Evolutionary conservation across 2,888 invertebrate genomes (phyloP), one percentile per base, ranked within the genome.

Genomic region (Drosophila subsilvestris): DNA sequence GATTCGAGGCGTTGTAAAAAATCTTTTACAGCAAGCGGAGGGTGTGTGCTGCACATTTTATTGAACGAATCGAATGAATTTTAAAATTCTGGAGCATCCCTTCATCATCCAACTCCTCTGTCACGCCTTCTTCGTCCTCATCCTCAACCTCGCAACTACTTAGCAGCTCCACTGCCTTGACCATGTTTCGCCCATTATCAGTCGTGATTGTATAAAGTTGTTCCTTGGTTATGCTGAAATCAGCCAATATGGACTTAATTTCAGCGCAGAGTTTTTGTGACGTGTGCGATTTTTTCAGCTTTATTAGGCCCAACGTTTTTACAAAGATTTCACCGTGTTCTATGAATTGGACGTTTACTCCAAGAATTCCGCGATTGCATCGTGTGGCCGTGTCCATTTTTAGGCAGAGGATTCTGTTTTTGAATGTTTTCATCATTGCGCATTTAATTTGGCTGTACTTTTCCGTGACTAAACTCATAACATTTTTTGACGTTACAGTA

Each of bases 41-140:
- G 43, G 59, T 59, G 14, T 49, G 50, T 42, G 45, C 49, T 29
- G 53, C 53, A n/a, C 51, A 60, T 44, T 45, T 60, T 3, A 47
- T 25, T 1, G 53, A 45, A 1, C 17, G n/a, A n/a, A n/a, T n/a
- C n/a, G n/a, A n/a, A n/a, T n/a, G n/a, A n/a, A n/a, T n/a, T n/a
- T n/a, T n/a, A n/a, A n/a, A n/a, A n/a, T n/a, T n/a, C n/a, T n/a
- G n/a, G n/a, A n/a, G n/a, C n/a, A n/a, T n/a, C n/a, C n/a, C n/a
- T n/a, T n/a, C n/a, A n/a, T n/a, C n/a, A n/a, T n/a, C n/a, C n/a
- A n/a, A n/a, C n/a, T n/a, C n/a, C n/a, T n/a, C n/a, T n/a, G 18
- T 10, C 42, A 3, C 18, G 43, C 43, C 5, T 22, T 37, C 22
- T 20, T n/a, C 44, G 2, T 2, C n/a, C n/a, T n/a, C 1, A 27